Evolutionary conservation across 2,888 invertebrate species (phyloP).

Genomic region (Chorisops tibialis): DNA sequence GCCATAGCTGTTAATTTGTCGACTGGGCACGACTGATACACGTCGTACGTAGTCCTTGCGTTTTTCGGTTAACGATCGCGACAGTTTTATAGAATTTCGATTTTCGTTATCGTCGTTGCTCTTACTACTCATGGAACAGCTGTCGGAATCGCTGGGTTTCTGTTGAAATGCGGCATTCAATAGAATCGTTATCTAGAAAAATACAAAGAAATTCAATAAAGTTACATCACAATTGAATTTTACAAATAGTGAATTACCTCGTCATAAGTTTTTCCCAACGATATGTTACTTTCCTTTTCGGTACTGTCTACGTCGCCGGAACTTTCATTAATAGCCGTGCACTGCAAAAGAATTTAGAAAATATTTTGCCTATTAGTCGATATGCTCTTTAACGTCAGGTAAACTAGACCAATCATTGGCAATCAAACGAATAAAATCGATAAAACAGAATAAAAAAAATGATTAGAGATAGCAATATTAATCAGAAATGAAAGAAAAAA

Average conservation of each 20-base stretch:
- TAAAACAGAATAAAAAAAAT: no score
- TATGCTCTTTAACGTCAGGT: no score
- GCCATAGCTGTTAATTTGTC: conserved; percentile 40
- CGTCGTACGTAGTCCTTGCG: conserved; percentile 65
- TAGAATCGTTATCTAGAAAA: conserved; percentile 38
- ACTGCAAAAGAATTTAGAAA: conserved; percentile 32
- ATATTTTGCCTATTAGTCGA: neutral
- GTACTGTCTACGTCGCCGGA: conserved; percentile 33
- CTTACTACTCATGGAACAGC: conserved; percentile 30
- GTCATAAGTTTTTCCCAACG: conserved; percentile 38
- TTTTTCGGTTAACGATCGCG: conserved; percentile 59
- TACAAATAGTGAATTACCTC: conserved; percentile 35
- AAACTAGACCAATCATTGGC: no score
- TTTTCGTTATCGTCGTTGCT: conserved; percentile 25
- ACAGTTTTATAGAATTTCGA: conserved; percentile 55
- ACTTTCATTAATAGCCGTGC: conserved; percentile 38
- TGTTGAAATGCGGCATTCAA: conserved; percentile 40
- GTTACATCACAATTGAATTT: neutral
- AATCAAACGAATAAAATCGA: no score
- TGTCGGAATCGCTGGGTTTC: conserved; percentile 32
- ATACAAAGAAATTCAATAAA: conserved; percentile 2
- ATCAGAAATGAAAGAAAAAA: no score
- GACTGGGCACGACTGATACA: conserved; percentile 58
- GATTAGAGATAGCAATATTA: no score
- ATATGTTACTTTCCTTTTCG: conserved; percentile 36